phyloP scores from a whole-genome alignment of 2,113 vertebrate genomes.

The Condylura cristata region DNA sequence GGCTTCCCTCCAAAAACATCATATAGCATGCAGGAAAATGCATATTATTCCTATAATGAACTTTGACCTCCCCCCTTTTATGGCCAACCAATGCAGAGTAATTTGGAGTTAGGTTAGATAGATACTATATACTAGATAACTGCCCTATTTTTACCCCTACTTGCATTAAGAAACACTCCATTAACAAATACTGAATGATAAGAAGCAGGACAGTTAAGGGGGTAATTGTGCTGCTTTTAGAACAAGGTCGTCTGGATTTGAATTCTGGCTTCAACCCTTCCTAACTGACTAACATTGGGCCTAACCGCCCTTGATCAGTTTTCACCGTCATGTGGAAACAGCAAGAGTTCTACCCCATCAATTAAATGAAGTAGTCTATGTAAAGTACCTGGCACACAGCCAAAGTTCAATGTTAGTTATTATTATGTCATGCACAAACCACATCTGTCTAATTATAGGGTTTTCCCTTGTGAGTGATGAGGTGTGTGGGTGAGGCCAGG shows the following conservation, averaged over 20 bases:
- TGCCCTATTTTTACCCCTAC: not conserved
- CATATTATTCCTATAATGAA: not conserved
- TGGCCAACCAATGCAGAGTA: not conserved
- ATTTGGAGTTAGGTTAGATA: not conserved
- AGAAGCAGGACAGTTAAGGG: not conserved
- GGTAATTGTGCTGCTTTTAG: not conserved
- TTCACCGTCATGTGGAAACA: not conserved
- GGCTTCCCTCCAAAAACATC: not conserved
- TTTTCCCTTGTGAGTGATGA: not conserved
- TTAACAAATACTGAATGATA: not conserved
- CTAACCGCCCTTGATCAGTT: not conserved
- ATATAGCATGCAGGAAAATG: not conserved
- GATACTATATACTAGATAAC: too few species aligned
- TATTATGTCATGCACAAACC: slow-evolving; percentile 6
- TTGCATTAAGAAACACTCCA: not conserved
- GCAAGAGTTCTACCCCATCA: not conserved
- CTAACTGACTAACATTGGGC: not conserved
- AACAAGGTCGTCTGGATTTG: not conserved
- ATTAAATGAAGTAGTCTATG: not conserved
- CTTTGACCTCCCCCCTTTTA: not conserved
- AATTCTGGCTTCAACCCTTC: not conserved
- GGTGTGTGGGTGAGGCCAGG: not conserved
- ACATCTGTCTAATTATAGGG: slow-evolving; percentile 7
- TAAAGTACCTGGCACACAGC: not conserved
- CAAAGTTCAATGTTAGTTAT: not conserved